Base-by-base conservation (phyloP, 1,140 invertebrate genomes). In the Chrysomallon squamiferum region DNA sequence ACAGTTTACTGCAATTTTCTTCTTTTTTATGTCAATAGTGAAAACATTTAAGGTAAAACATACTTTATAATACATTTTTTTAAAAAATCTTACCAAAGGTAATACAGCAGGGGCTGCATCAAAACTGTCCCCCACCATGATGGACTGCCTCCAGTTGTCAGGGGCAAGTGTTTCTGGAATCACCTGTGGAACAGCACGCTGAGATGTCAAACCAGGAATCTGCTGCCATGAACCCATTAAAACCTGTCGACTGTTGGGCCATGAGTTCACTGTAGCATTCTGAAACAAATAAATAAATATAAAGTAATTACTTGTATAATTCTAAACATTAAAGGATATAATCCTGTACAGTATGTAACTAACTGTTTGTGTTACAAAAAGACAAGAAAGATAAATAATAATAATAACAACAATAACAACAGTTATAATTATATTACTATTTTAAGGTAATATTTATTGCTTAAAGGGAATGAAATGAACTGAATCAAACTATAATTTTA, bases 211-310 rank as follows among this genome's bases (percentile, higher is more conserved):
- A 22, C 75, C 72, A 22, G 81, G 90, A 60, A 91, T 86, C 75
- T 93, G 93, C 73, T 93, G 92, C 93, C 93, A 95, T 0, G 92
- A 92, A n/a, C 93, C 93, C 47, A 94, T 93, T 65, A 95, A 89
- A 3, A 89, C 88, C 78, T 93, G 92, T 68, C 91, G 90, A 54
- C 90, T 90, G 38, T 89, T 88, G 6, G 92, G 90, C 92, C 93
- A 94, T 22, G 82, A 81, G 50, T 92, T 91, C 84, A 93, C 91
- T 13, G 93, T 91, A 13, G 91, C 91, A 84, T 92, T 93, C 89
- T 91, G 73, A 2, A 84, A 84, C 69, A 57, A 65, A 32, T 56
- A 62, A 54, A 15, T 2, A n/a, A 50, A 50, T 27, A 54, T 13
- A 22, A 29, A 54, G 25, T 54, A 20, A 54, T 2, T 15, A 20